Evolutionary conservation across 1,140 invertebrate species (phyloP).

Genomic region (Zelostemma sp.): DNA sequence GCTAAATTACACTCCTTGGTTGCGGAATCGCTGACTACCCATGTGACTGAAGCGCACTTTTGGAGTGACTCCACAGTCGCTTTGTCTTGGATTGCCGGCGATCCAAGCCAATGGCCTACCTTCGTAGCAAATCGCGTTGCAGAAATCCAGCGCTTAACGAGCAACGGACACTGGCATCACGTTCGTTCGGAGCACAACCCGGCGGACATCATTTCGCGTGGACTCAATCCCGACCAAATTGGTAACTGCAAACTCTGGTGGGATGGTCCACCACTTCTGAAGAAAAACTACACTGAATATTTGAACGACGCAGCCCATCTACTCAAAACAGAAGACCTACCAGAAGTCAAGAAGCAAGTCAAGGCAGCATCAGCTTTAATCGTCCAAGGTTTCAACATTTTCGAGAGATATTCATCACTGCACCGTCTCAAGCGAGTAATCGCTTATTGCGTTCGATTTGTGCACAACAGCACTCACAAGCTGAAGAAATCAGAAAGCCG

Average conservation of each 20-base stretch:
- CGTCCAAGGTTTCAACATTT: not conserved
- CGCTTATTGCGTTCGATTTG: slow-evolving; percentile 6
- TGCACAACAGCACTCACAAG: too few species aligned
- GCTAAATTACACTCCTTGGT: slow-evolving; percentile 11
- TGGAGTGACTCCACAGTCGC: slow-evolving; percentile 46
- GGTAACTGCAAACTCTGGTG: slow-evolving; percentile 5
- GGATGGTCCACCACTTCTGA: not conserved
- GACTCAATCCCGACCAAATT: not conserved
- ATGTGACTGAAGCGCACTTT: slow-evolving; percentile 11
- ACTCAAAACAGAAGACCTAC: not conserved
- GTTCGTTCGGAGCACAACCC: slow-evolving; percentile 1
- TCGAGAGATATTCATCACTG: slow-evolving; percentile 3
- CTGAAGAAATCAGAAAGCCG: not conserved
- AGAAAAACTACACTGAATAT: not conserved
- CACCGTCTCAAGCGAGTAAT: slow-evolving; percentile 2
- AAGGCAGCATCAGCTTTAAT: not conserved
- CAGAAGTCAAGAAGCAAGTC: not conserved
- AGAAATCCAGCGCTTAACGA: slow-evolving; percentile 22
- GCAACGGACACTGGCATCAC: not conserved
- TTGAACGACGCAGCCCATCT: not conserved
- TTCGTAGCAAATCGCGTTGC: slow-evolving; percentile 40
- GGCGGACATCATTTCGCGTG: slow-evolving; percentile 8
- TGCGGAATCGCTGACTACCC: not conserved
- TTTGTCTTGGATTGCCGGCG: slow-evolving; percentile 30
- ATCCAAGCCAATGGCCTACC: slow-evolving; percentile 23